Percentiles rank a stretch among this genome's conserved stretches.
Conservation (phyloP, 2,113 vertebrate genomes). For the Notarius lentiginosus region DNA sequence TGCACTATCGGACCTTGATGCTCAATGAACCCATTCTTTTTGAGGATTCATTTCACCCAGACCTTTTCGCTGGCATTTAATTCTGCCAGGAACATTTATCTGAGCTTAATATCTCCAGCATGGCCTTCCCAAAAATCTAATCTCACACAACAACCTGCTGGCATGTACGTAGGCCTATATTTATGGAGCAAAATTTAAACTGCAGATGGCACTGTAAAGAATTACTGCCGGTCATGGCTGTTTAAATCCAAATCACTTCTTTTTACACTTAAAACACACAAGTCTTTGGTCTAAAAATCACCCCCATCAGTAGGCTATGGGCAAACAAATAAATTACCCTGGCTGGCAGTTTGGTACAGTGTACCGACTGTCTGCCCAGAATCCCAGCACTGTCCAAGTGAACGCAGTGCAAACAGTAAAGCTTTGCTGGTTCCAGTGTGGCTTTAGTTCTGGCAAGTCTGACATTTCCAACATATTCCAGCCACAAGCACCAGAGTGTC, state of each 20-base stretch:
- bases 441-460: constrained; percentile 22
- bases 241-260: constrained; percentile 17
- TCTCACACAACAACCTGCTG: background rate
- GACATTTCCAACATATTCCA: background rate
- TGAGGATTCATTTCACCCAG: constrained; percentile 9
- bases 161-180: background rate
- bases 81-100: constrained; percentile 16
- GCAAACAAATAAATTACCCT: constrained; percentile 45
- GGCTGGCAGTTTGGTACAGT: constrained; percentile 40
- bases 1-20: background rate
- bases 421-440: constrained; percentile 38
- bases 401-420: constrained; percentile 38
- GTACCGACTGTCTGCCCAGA: constrained; percentile 39
- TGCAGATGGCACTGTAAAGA: background rate
- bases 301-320: constrained; percentile 31
- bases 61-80: constrained; percentile 23
- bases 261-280: constrained; percentile 34
- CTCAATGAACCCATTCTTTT: constrained; percentile 28
- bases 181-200: background rate
- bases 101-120: constrained; percentile 1
- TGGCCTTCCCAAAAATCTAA: background rate
- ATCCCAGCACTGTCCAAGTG: constrained; percentile 31
- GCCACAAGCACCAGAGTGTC: constrained; percentile 5
- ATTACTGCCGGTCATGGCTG: constrained; percentile 3
- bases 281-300: constrained; percentile 43